Percentiles rank a stretch among this genome's conserved stretches.
These are phyloP conservation scores for Crotalus helleri DNA, from an alignment of 2,113 vertebrate species.

Conservation along the genomic window DNA sequence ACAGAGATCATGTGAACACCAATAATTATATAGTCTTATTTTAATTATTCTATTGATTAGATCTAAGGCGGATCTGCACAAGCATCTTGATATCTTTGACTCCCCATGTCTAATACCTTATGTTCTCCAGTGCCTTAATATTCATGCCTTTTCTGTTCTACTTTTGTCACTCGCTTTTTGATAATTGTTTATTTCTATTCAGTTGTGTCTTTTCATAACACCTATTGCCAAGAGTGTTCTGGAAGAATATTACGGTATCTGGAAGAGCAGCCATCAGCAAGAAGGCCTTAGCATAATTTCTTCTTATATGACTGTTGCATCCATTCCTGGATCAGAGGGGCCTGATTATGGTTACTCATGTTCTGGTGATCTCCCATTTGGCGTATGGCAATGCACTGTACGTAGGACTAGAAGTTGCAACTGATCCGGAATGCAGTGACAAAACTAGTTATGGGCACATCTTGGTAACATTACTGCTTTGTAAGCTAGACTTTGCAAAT, in stretches of 20 bases:
- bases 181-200: background rate
- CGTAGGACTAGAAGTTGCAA: background rate
- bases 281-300: background rate
- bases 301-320: background rate
- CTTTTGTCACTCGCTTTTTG: background rate
- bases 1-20: background rate
- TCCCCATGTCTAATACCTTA: background rate
- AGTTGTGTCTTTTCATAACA: background rate
- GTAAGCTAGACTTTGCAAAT: background rate
- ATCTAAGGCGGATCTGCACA: background rate
- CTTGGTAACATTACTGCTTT: background rate
- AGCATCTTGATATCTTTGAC: background rate
- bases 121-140: background rate
- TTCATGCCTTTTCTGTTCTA: background rate
- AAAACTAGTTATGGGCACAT: background rate
- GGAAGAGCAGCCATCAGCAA: background rate
- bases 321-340: background rate
- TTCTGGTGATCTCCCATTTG: background rate
- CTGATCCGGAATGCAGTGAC: background rate
- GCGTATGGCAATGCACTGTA: background rate
- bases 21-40: background rate
- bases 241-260: background rate
- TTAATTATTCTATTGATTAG: background rate
- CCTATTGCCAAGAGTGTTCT: background rate
- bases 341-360: background rate